Conservation (phyloP, 2,113 vertebrate genomes). For the Gobio gobio region DNA sequence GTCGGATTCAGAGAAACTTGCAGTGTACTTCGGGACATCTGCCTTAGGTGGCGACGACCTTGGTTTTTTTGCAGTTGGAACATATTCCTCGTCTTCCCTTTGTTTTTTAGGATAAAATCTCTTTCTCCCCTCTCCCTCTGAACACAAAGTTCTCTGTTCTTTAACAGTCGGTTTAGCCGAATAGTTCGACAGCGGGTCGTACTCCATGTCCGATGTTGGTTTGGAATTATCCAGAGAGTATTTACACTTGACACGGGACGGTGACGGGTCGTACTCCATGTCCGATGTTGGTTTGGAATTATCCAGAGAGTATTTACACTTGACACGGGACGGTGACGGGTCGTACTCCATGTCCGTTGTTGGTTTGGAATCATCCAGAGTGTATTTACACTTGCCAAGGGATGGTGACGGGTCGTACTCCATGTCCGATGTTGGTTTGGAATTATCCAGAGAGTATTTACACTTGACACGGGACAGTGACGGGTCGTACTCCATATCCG, state of each 20-base stretch:
- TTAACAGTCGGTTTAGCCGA: conserved; percentile 84
- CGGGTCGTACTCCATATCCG: conserved; percentile 79
- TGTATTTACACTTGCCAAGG: conserved; percentile 85
- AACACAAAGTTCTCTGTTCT: conserved; percentile 71
- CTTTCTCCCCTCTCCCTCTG: conserved; percentile 52
- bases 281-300: conserved; percentile 89
- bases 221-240: conserved; percentile 90
- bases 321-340: conserved; percentile 61
- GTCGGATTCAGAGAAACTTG: conserved; percentile 87
- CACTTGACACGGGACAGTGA: conserved; percentile 67
- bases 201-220: conserved; percentile 92
- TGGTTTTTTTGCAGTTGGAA: conserved; percentile 76
- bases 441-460: conserved; percentile 93
- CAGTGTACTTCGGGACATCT: conserved; percentile 70
- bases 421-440: conserved; percentile 88
- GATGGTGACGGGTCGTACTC: conserved; percentile 56
- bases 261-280: conserved; percentile 70
- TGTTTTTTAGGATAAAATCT: conserved; percentile 64
- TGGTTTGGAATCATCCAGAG: conserved; percentile 88
- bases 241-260: conserved; percentile 77
- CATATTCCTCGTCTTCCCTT: conserved; percentile 71
- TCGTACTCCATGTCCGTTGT: conserved; percentile 83
- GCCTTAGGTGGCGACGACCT: conserved; percentile 43
- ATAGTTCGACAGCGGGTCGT: conserved; percentile 94
- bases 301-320: conserved; percentile 91